These are phyloP conservation scores for Ephestia elutella DNA, from an alignment of 1,140 invertebrate genomes.

Conservation along the genomic window DNA sequence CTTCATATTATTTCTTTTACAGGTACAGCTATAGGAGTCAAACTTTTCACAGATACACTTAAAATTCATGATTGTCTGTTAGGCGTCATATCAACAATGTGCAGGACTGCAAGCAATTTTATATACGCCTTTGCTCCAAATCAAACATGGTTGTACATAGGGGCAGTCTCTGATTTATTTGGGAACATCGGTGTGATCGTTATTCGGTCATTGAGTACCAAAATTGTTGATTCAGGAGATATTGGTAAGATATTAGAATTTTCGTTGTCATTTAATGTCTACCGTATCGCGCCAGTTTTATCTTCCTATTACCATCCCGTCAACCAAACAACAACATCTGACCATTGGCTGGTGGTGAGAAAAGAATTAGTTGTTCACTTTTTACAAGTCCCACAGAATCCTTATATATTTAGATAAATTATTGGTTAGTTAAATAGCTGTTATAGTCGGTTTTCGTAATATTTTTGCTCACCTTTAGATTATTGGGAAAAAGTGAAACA, in stretches of 20 bases:
- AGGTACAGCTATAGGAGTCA: background rate
- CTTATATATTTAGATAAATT: too few relatives aligned
- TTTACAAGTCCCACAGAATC: too few relatives aligned
- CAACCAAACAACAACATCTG: too few relatives aligned
- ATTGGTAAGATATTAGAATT: background rate
- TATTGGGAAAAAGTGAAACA: too few relatives aligned
- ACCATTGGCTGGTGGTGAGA: too few relatives aligned
- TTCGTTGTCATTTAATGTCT: background rate
- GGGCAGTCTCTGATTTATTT: background rate
- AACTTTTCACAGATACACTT: background rate
- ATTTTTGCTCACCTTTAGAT: too few relatives aligned
- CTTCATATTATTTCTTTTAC: background rate
- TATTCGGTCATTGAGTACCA: background rate
- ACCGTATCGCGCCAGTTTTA: too few relatives aligned
- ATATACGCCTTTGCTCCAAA: background rate
- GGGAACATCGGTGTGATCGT: background rate
- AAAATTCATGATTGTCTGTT: background rate
- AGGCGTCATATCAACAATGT: background rate
- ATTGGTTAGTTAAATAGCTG: too few relatives aligned
- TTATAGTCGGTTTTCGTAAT: too few relatives aligned
- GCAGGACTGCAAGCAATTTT: background rate
- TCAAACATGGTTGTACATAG: background rate
- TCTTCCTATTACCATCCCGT: too few relatives aligned
- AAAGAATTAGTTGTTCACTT: too few relatives aligned
- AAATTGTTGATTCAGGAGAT: background rate